A percentile compares a stretch with the other conserved stretches of the same genome.
These are phyloP conservation scores for Teleopsis dalmanni DNA, from an alignment of 1,140 invertebrate genomes.

Conservation along the genomic window DNA sequence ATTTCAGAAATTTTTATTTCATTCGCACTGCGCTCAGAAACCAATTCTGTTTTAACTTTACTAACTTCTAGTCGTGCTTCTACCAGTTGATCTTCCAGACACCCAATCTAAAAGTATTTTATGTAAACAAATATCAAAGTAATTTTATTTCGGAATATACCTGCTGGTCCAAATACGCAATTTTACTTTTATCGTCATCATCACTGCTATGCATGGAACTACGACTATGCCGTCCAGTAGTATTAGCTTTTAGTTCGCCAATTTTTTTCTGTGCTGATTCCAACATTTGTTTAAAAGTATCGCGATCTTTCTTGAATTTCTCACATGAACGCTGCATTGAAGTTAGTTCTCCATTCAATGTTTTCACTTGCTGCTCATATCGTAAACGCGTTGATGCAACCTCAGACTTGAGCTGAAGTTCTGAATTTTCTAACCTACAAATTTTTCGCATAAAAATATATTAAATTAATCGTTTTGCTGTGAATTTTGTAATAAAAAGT, in stretches of 20 bases:
- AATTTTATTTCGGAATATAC: conserved; percentile 18
- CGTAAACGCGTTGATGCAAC: conserved; percentile 76
- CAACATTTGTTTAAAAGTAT: conserved; percentile 85
- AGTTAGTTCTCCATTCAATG: conserved; percentile 79
- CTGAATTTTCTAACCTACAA: conserved; percentile 60
- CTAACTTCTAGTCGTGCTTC: conserved; percentile 74
- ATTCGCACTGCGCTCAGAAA: conserved; percentile 78
- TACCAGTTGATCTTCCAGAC: conserved; percentile 81
- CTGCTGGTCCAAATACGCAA: conserved; percentile 70
- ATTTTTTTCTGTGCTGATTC: conserved; percentile 78
- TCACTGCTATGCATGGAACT: conserved; percentile 43
- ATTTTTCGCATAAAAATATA: no score
- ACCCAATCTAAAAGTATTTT: conserved; percentile 49
- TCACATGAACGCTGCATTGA: conserved; percentile 54
- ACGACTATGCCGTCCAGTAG: conserved; percentile 41
- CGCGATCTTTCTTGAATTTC: conserved; percentile 78
- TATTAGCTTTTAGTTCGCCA: conserved; percentile 59
- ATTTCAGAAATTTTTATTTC: conserved; percentile 84
- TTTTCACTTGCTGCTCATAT: conserved; percentile 79
- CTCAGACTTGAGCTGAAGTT: conserved; percentile 76
- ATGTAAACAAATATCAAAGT: neutral
- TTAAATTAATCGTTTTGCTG: no score
- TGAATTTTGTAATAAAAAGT: no score
- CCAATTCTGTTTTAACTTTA: conserved; percentile 79
- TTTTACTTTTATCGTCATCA: conserved; percentile 55